Evolutionary conservation across 2,797 vertebrate genomes (phyloP).

Genomic region (Gallinago nigripennis): DNA sequence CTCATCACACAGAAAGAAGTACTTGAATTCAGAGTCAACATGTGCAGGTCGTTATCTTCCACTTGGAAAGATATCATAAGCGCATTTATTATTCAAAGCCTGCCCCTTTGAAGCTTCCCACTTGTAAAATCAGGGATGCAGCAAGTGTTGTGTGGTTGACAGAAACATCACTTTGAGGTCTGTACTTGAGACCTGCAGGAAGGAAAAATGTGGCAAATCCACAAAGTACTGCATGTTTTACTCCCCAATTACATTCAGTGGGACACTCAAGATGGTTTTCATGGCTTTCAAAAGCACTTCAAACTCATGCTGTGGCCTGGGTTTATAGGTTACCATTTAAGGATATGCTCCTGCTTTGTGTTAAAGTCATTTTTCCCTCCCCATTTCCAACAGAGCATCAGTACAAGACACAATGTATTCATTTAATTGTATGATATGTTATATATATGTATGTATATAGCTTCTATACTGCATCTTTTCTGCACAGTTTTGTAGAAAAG

Average conservation of each 20-base stretch:
- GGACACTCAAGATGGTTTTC: neutral
- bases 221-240: neutral
- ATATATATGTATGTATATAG: neutral
- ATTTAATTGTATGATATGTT: neutral
- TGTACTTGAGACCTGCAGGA: neutral
- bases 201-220: neutral
- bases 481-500: neutral
- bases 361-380: neutral
- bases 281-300: neutral
- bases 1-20: neutral
- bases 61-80: neutral
- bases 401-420: neutral
- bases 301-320: neutral
- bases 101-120: neutral
- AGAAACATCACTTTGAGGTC: neutral
- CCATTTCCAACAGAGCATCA: neutral
- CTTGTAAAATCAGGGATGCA: neutral
- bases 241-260: neutral
- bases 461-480: neutral
- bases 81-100: neutral
- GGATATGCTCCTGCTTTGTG: neutral
- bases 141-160: neutral
- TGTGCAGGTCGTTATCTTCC: neutral
- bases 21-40: neutral
- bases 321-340: neutral